A percentile compares a stretch with the other conserved stretches of the same genome.
Evolutionary conservation across 2,113 vertebrate species (phyloP).

Genomic region (Girardinichthys multiradiatus): DNA sequence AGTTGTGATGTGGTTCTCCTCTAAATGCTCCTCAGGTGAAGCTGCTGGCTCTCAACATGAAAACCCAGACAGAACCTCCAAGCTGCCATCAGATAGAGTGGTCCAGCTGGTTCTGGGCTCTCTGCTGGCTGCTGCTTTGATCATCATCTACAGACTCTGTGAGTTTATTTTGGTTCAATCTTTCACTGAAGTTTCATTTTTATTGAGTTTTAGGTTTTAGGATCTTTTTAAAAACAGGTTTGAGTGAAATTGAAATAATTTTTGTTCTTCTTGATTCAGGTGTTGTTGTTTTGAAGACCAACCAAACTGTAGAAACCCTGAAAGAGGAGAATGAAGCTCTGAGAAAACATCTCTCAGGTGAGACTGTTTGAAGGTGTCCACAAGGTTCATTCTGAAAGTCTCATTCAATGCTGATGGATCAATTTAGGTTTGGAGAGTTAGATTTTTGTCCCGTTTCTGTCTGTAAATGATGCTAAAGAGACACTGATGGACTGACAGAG

Average conservation of each 20-base stretch:
- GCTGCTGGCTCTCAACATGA: too few relatives aligned
- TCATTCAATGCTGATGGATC: too few relatives aligned
- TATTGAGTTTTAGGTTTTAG: too few relatives aligned
- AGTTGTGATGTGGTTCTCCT: not conserved
- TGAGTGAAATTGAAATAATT: not conserved
- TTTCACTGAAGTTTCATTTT: too few relatives aligned
- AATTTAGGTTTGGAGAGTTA: too few relatives aligned
- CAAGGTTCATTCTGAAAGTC: not conserved
- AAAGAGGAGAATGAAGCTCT: not conserved
- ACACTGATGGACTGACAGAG: not conserved
- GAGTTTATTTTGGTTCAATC: not conserved
- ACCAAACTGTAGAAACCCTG: not conserved
- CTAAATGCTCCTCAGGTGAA: not conserved
- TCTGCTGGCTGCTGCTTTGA: not conserved
- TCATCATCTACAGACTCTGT: not conserved
- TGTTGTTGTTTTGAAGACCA: not conserved
- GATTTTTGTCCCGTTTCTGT: rapidly evolving
- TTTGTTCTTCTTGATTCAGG: not conserved
- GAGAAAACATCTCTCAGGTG: not conserved
- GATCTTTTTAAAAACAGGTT: too few relatives aligned
- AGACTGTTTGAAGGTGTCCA: not conserved
- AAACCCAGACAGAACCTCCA: not conserved
- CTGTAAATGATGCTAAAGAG: not conserved
- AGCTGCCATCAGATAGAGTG: not conserved
- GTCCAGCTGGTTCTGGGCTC: not conserved